A percentile compares a stretch with the other conserved stretches of the same genome.
Conservation (phyloP, 1,140 invertebrate species). For the Apis florea region DNA sequence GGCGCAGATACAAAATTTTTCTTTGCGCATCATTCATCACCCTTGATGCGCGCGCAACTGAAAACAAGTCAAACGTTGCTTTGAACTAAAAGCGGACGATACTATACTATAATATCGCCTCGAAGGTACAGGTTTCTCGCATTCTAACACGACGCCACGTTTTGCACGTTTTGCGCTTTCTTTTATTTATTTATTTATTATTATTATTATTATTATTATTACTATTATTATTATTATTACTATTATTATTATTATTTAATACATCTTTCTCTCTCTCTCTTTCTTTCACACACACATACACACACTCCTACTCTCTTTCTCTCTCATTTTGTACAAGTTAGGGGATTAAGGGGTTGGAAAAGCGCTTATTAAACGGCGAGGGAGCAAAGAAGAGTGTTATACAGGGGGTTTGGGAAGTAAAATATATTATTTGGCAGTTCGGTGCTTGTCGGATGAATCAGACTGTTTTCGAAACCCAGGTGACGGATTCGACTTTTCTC, state of each 20-base stretch:
- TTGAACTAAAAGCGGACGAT: constrained; percentile 42
- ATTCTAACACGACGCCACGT: constrained; percentile 43
- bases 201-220: too few species aligned
- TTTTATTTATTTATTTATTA: background rate
- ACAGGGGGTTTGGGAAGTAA: constrained; percentile 9
- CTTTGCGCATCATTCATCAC: constrained; percentile 38
- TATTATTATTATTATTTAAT: background rate
- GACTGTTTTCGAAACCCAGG: constrained; percentile 61
- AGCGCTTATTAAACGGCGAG: constrained; percentile 53
- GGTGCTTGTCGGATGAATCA: constrained; percentile 54
- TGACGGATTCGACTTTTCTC: constrained; percentile 12
- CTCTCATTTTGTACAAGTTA: constrained; percentile 60
- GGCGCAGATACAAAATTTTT: constrained; percentile 20
- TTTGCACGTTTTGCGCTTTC: constrained; percentile 6
- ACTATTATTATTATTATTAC: too few species aligned
- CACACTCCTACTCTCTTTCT: background rate
- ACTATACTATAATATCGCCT: constrained; percentile 34
- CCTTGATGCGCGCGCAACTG: constrained; percentile 23
- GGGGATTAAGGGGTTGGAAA: background rate
- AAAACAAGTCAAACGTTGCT: constrained; percentile 35
- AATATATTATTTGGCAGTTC: constrained; percentile 65
- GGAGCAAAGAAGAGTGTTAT: constrained; percentile 47
- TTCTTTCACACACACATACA: background rate
- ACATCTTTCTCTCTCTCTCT: background rate
- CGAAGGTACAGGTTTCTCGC: constrained; percentile 63